phyloP scores from a whole-genome alignment of 2,113 vertebrate species.

The Pycnonotus jocosus region DNA sequence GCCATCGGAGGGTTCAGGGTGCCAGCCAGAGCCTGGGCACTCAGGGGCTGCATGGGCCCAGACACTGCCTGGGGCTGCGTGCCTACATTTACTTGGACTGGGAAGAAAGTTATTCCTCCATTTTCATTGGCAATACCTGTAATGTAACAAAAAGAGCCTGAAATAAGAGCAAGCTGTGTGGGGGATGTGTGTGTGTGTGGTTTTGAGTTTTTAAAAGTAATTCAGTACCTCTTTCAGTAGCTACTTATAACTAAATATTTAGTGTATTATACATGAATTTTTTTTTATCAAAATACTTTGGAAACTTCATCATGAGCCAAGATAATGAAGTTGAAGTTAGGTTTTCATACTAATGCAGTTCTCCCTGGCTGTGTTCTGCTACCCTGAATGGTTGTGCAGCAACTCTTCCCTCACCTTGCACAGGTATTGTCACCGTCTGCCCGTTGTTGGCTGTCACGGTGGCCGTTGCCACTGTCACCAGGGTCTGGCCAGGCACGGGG shows the following conservation, averaged over 20 bases:
- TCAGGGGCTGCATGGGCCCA: constrained; percentile 77
- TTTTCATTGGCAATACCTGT: constrained; percentile 91
- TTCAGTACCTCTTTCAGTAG: neutral
- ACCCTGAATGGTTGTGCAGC: too few species aligned
- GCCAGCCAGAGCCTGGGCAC: constrained; percentile 68
- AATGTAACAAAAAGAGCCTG: neutral
- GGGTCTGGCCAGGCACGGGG: constrained; percentile 81
- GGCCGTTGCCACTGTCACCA: constrained; percentile 88
- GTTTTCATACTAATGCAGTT: neutral
- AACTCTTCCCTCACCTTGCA: constrained; percentile 73
- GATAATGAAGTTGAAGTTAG: neutral
- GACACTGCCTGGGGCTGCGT: constrained; percentile 72
- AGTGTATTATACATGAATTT: neutral
- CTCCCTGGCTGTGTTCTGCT: neutral
- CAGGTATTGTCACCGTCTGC: constrained; percentile 82
- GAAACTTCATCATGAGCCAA: neutral
- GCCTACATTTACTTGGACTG: constrained; percentile 79
- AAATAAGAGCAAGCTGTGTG: neutral
- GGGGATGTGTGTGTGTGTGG: too few species aligned
- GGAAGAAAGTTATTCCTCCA: constrained; percentile 87
- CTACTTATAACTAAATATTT: neutral
- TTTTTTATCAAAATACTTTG: neutral
- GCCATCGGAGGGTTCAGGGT: constrained; percentile 63
- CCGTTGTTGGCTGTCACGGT: constrained; percentile 83
- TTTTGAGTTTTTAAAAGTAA: neutral